Base-by-base conservation (phyloP, 2,888 invertebrate genomes). In the Heliconius ethilla region DNA sequence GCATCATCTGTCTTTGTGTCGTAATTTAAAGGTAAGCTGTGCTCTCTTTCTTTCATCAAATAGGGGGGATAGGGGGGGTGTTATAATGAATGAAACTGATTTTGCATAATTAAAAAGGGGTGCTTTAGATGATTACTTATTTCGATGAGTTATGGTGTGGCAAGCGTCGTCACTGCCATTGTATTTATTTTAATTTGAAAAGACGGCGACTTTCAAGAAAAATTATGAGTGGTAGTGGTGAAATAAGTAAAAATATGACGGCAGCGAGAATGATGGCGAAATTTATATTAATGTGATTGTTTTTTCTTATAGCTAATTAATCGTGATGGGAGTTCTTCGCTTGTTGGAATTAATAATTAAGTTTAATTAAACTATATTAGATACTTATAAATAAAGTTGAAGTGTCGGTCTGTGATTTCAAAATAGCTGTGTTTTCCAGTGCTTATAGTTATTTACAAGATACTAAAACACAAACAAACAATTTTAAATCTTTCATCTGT, bases 101-200 rank as follows among this genome's bases (percentile, higher is more conserved):
- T 93, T 92, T 91, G 89, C 91, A 92, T 92, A 93, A 93, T 93
- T 93, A 93, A 92, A 93, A 92, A 90, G 90, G 91, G 90, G 89
- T 89, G 88, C 86, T 86, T 83, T 85, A 88, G 88, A 90, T 89
- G 90, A 92, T 92, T 92, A 89, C 91, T 89, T 90, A 90, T 91
- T 92, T 89, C 88, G 88, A 90, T 91, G 91, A 93, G 87, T 90
- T 90, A 93, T 92, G 88, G 87, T 83, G 74, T 73, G 81, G 80
- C 87, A 84, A 86, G 75, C 85, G 85, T 85, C 84, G 72, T 72
- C 80, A 82, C 76, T 76, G 74, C 79, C 80, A 78, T 83, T 83
- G 77, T 83, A 82, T 82, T 82, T 82, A 82, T 84, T 84, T 82
- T 80, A 83, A 84, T 83, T 80, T 80, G 69, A 80, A 81, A 79